Conservation (phyloP, 1,140 invertebrate genomes). For the Phymastichus coffea region DNA sequence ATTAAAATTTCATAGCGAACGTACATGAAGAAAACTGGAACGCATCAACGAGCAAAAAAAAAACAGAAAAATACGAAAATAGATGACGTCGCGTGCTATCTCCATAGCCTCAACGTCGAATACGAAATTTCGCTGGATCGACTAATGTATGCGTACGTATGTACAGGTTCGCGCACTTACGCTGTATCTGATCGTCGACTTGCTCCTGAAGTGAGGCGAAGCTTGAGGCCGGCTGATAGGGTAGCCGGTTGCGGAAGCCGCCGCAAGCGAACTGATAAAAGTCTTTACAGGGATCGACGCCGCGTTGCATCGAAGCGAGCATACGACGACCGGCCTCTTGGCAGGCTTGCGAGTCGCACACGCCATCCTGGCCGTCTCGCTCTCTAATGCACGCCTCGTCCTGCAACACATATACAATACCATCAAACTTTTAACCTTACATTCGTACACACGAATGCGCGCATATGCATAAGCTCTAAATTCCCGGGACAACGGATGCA, state of each 20-base stretch:
- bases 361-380: slow-evolving; percentile 42
- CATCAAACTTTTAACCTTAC: too few species aligned
- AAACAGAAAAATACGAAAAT: too few species aligned
- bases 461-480: neutral
- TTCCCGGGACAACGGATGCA: too few species aligned
- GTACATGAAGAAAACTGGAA: too few species aligned
- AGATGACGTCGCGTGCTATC: too few species aligned
- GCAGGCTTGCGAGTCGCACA: slow-evolving; percentile 49
- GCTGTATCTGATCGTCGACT: slow-evolving; percentile 48
- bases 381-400: slow-evolving; percentile 47
- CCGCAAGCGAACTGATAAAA: slow-evolving; percentile 73
- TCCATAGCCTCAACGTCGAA: too few species aligned
- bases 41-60: too few species aligned
- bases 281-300: slow-evolving; percentile 64
- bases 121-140: too few species aligned
- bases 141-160: too few species aligned
- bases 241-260: slow-evolving; percentile 48
- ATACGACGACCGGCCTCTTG: slow-evolving; percentile 49
- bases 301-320: slow-evolving; percentile 49
- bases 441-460: too few species aligned
- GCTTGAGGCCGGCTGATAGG: slow-evolving; percentile 44
- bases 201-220: slow-evolving; percentile 50
- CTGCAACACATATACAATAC: slow-evolving; percentile 38
- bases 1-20: too few species aligned
- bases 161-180: too few species aligned